phyloP scores from a whole-genome alignment of 37 sponge, comb jelly and placozoan genomes.

The Crambe crambe region DNA sequence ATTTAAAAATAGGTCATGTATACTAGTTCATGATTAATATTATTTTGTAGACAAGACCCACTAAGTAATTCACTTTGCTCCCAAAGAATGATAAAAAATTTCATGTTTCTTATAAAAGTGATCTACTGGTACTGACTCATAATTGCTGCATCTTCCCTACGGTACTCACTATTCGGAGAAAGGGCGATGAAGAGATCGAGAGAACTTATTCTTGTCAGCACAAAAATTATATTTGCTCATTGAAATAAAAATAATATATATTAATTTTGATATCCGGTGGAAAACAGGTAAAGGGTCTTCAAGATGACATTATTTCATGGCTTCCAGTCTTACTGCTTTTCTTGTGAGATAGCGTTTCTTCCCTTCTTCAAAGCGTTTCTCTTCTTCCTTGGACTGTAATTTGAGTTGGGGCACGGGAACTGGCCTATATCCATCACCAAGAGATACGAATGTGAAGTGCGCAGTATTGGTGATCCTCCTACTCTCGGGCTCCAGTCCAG shows the following conservation, averaged over 20 bases:
- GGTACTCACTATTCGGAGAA: too few species aligned
- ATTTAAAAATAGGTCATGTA: too few species aligned
- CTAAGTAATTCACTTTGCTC: too few species aligned
- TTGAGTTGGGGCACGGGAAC: slow-evolving; percentile 57
- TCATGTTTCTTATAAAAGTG: too few species aligned
- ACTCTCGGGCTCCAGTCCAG: slow-evolving; percentile 37
- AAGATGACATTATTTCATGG: neutral
- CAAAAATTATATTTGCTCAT: too few species aligned
- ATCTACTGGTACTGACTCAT: too few species aligned
- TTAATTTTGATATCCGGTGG: neutral
- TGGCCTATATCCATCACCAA: slow-evolving; percentile 43
- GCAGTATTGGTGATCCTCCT: slow-evolving; percentile 68
- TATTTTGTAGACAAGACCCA: too few species aligned
- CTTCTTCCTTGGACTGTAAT: slow-evolving; percentile 52
- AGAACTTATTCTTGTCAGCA: too few species aligned
- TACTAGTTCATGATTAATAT: too few species aligned
- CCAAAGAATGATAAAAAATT: too few species aligned
- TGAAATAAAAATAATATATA: slow-evolving; percentile 4
- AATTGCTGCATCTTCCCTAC: too few species aligned
- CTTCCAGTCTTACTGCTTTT: slow-evolving; percentile 48
- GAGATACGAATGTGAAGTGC: slow-evolving; percentile 87
- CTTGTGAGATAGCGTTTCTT: slow-evolving; percentile 46
- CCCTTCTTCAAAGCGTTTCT: slow-evolving; percentile 51
- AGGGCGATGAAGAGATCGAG: too few species aligned
- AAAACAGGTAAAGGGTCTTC: neutral